Conservation (phyloP, 35 echinoderm and acorn worm species). For the Acanthaster planci region DNA sequence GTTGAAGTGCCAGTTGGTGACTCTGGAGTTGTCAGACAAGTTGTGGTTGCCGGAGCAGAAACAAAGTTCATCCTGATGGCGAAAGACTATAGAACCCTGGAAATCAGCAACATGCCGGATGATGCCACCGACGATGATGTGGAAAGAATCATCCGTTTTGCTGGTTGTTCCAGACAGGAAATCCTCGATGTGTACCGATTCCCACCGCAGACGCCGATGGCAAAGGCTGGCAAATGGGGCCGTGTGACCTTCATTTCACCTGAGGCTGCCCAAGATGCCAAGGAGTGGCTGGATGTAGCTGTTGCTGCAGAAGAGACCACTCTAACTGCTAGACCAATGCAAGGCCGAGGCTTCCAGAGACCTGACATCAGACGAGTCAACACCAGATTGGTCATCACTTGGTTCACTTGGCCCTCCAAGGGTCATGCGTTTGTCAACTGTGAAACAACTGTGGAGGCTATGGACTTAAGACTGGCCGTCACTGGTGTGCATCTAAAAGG, state of each 20-base stretch:
- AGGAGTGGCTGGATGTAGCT: background rate
- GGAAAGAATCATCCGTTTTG: background rate
- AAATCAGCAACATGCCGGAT: constrained; percentile 8
- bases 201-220: constrained; percentile 9
- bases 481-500: background rate
- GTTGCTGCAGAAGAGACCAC: background rate
- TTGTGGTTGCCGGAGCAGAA: constrained; percentile 30
- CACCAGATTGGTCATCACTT: constrained; percentile 11
- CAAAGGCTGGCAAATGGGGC: constrained; percentile 45
- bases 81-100: constrained; percentile 36
- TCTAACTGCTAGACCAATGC: background rate
- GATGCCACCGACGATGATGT: background rate
- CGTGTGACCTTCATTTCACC: constrained; percentile 39
- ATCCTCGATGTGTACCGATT: constrained; percentile 33
- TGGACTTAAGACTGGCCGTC: background rate
- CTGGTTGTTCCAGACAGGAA: background rate
- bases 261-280: background rate
- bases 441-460: background rate
- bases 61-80: constrained; percentile 46
- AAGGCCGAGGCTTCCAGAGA: background rate
- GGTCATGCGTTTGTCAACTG: constrained; percentile 38
- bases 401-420: constrained; percentile 36
- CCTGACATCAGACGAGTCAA: background rate
- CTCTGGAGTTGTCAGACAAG: constrained; percentile 36
- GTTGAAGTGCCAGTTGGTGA: constrained; percentile 30